Percentiles rank a stretch among this genome's conserved stretches.
phyloP scores from a whole-genome alignment of 2,888 invertebrate genomes.

The Rhorus exstirpatorius region DNA sequence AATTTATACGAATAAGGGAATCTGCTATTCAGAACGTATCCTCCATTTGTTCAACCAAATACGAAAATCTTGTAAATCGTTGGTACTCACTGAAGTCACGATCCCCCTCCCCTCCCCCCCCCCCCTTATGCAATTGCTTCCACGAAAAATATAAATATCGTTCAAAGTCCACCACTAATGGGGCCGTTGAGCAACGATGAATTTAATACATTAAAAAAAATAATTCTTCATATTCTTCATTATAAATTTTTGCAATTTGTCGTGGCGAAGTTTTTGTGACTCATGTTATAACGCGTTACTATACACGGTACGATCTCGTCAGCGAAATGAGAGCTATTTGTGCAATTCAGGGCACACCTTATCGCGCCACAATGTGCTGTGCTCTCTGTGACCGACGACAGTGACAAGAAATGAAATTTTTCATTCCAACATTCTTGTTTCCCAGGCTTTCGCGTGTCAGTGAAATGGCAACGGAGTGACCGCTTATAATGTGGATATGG shows the following conservation, averaged over 20 bases:
- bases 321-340: conserved; percentile 22
- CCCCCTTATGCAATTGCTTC: no score
- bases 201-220: no score
- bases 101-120: no score
- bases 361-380: conserved; percentile 17
- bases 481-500: conserved; percentile 24
- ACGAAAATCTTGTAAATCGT: conserved; percentile 21
- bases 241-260: conserved; percentile 26
- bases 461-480: conserved; percentile 26
- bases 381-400: conserved; percentile 31
- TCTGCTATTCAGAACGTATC: conserved; percentile 33
- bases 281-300: no score
- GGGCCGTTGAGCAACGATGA: no score
- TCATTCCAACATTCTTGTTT: conserved; percentile 25
- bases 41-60: conserved; percentile 34
- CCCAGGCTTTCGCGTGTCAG: conserved; percentile 44
- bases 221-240: no score
- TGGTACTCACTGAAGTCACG: no score
- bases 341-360: conserved; percentile 37
- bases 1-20: conserved; percentile 41
- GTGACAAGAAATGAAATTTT: conserved; percentile 60
- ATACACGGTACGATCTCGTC: no score
- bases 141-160: no score
- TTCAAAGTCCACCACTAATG: no score
- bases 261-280: not conserved